Conservation (phyloP, 2,113 vertebrate species). For the Ursus arctos region DNA sequence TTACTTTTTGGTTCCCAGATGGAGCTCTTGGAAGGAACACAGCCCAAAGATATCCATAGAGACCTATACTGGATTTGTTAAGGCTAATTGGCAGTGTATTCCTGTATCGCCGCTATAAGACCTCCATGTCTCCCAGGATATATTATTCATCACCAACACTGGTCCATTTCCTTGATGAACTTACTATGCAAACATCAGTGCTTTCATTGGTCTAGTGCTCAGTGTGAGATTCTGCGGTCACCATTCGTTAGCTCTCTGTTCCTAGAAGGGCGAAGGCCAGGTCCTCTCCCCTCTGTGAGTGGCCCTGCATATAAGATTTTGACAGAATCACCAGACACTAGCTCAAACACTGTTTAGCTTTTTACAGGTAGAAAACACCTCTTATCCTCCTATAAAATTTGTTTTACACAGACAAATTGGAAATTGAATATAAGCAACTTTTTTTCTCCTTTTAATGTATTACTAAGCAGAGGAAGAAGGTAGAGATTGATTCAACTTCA, state of each 20-base stretch:
- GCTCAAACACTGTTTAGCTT: neutral
- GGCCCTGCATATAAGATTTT: neutral
- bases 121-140: neutral
- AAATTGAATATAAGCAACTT: neutral
- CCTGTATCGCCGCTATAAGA: neutral
- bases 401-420: constrained; percentile 16
- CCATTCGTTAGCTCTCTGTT: neutral
- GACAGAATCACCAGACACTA: neutral
- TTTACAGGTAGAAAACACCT: neutral
- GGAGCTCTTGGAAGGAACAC: neutral
- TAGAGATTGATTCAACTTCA: neutral
- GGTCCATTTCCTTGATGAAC: neutral
- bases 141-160: neutral
- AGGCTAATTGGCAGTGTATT: neutral
- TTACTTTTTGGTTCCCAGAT: neutral
- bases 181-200: neutral
- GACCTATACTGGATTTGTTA: neutral
- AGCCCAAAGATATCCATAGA: neutral
- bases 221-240: neutral
- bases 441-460: neutral
- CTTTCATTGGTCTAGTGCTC: neutral
- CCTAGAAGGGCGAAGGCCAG: neutral
- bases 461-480: neutral
- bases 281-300: neutral
- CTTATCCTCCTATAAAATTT: neutral